Percentiles rank a stretch among this genome's conserved stretches.
Conservation (phyloP, 2,797 vertebrate species). For the Buceros bicornis region DNA sequence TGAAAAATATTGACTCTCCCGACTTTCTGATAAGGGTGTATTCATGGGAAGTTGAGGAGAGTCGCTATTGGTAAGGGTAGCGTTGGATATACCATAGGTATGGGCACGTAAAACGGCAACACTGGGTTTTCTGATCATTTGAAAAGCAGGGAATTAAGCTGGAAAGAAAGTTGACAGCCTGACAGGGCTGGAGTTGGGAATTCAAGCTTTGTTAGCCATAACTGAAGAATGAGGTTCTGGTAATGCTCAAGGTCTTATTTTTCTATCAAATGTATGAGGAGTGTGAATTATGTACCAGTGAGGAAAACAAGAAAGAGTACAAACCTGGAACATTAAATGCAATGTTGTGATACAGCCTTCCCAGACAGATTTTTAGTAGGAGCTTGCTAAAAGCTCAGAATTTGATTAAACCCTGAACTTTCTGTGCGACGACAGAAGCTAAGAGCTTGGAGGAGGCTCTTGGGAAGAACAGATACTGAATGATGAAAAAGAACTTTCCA, state of each 20-base stretch:
- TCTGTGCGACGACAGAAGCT: background rate
- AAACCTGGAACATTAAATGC: background rate
- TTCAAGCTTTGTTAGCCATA: background rate
- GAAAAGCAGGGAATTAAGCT: background rate
- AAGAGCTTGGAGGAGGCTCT: background rate
- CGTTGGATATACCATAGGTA: background rate
- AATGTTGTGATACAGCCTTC: background rate
- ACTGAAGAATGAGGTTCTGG: background rate
- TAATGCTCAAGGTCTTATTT: background rate
- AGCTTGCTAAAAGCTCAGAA: constrained; percentile 14
- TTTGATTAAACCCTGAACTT: background rate
- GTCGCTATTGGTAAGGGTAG: background rate
- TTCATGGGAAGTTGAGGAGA: background rate
- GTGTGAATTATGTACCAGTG: background rate
- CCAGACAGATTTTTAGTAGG: background rate
- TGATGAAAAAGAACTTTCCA: background rate
- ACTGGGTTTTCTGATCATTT: background rate
- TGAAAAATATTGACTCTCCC: background rate
- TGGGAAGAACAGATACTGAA: background rate
- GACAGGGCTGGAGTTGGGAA: background rate
- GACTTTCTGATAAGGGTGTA: background rate
- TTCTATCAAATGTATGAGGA: background rate
- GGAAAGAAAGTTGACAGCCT: background rate
- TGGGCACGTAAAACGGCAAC: background rate
- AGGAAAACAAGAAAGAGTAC: background rate